These are phyloP conservation scores for Gerris lacustris DNA, from an alignment of 2,888 invertebrate species.

Conservation along the genomic window DNA sequence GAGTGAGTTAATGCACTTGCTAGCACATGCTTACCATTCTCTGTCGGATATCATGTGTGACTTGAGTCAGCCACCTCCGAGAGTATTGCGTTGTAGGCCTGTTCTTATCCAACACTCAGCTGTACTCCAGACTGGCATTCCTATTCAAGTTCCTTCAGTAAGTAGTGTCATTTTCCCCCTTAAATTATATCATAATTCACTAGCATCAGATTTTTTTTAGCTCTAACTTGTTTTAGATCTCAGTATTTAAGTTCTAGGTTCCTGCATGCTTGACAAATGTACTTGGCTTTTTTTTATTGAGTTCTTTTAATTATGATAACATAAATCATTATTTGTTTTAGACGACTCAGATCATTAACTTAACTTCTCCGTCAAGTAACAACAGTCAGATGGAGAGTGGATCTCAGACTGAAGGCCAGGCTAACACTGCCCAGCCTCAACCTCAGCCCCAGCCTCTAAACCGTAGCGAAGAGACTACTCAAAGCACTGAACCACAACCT, in stretches of 20 bases:
- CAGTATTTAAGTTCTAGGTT: too few relatives aligned
- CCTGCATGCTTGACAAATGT: too few relatives aligned
- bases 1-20: slow-evolving; percentile 67
- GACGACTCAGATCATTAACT: neutral
- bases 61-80: slow-evolving; percentile 52
- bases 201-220: too few relatives aligned
- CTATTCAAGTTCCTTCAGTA: slow-evolving; percentile 44
- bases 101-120: slow-evolving; percentile 57
- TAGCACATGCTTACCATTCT: slow-evolving; percentile 80
- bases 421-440: neutral
- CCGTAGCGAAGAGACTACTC: neutral
- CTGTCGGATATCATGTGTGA: slow-evolving; percentile 74
- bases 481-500: neutral
- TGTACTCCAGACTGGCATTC: slow-evolving; percentile 52
- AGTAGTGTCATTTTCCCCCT: neutral
- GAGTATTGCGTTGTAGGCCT: slow-evolving; percentile 58
- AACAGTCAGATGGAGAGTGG: neutral
- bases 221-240: too few relatives aligned
- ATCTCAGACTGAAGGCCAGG: neutral
- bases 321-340: too few relatives aligned
- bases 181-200: too few relatives aligned
- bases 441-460: neutral
- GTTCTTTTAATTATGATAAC: too few relatives aligned
- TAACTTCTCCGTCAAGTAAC: neutral
- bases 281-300: too few relatives aligned